Base-by-base conservation (phyloP, 2,113 vertebrate species). In the Pantherophis guttatus region DNA sequence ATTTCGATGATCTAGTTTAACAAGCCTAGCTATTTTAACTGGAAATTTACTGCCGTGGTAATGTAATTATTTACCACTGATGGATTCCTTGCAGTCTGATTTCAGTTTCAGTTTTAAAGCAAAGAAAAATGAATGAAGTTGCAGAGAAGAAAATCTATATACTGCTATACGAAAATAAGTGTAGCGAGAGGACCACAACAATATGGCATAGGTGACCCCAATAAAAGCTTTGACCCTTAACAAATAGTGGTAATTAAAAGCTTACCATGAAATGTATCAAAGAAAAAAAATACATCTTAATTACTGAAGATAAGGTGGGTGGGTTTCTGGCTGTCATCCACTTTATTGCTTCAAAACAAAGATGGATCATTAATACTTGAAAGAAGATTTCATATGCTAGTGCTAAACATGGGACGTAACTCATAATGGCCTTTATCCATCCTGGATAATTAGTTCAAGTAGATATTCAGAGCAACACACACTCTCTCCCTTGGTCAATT, bases 1-100 rank as follows among this genome's bases (percentile, higher is more conserved):
- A 81, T 93, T 93, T 94, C 93, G 95, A 94, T 33, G 87, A 96
- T 93, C 5, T 48, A 10, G 54, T 33, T 91, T 48, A 93, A 75
- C 8, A 19, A 93, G 1, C 7, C 0, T 1, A 3, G 81, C 0
- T 53, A 85, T 17, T 91, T 94, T 1, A 94, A 53, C 87, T 54
- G 59, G 89, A 91, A 85, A 94, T 95, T 65, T 53, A 23, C 65
- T 94, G 75, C 70, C 48, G 23, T 0, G 1, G 12, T 50, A 94
- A 96, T 94, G 50, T 91, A 93, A 15, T 91, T 87, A 19, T 15
- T 50, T 90, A 23, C 39, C 39, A 86, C 17, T 7, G 29, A 92
- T 91, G 39, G 39, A 86, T 57, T 94, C 75, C 19, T 55, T 90
- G 89, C 26, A 93, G 93, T 90, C 8, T 48, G 3, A 55, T 93